phyloP scores from a whole-genome alignment of 2,888 invertebrate genomes.

The Allygus modestus region DNA sequence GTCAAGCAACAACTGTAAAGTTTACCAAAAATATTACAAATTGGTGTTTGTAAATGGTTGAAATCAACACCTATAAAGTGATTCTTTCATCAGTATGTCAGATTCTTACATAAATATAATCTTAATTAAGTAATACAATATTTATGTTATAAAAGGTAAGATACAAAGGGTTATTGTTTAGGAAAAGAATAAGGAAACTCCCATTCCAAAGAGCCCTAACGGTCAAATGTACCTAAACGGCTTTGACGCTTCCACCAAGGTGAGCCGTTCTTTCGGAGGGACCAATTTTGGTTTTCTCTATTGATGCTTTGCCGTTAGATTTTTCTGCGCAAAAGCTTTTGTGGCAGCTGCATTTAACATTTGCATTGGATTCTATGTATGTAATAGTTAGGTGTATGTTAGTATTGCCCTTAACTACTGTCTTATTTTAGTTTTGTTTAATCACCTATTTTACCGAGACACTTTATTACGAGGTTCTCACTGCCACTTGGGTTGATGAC shows the following conservation, averaged over 20 bases:
- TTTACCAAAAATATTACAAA: too few relatives aligned
- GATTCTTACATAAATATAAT: too few relatives aligned
- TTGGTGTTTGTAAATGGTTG: too few relatives aligned
- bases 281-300: constrained; percentile 51
- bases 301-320: constrained; percentile 61
- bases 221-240: constrained; percentile 58
- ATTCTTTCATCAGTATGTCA: too few relatives aligned
- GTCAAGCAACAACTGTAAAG: too few relatives aligned
- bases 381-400: constrained; percentile 59
- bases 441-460: constrained; percentile 50
- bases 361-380: constrained; percentile 50
- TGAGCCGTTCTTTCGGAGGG: constrained; percentile 20
- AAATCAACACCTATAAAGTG: too few relatives aligned
- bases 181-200: constrained; percentile 48
- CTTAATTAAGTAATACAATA: background rate
- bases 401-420: constrained; percentile 54
- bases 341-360: constrained; percentile 63
- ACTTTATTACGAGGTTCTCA: constrained; percentile 48
- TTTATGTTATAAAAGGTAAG: constrained; percentile 7
- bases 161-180: constrained; percentile 57
- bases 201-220: constrained; percentile 45
- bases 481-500: constrained; percentile 14
- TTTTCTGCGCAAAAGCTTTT: constrained; percentile 63
- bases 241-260: constrained; percentile 56
- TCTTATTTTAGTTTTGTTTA: constrained; percentile 41